These are phyloP conservation scores for Ceratotherium simum DNA, from an alignment of 2,113 vertebrate species.

Conservation along the genomic window DNA sequence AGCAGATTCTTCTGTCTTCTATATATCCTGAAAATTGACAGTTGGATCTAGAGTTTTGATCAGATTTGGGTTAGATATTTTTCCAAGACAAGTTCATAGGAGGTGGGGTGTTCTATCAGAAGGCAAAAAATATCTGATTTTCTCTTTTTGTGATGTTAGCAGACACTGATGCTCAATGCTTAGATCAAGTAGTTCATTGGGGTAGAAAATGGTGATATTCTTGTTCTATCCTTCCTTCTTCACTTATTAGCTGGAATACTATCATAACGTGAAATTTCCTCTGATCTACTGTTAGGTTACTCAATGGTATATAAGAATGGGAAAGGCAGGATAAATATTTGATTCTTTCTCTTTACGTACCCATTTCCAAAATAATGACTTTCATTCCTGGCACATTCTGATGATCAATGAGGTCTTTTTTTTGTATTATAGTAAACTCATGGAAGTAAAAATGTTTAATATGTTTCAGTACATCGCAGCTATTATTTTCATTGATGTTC, in stretches of 20 bases:
- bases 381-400: neutral
- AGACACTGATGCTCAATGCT: neutral
- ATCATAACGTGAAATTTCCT: neutral
- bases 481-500: slow-evolving; percentile 4
- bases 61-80: neutral
- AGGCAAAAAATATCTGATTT: neutral
- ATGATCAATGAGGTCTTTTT: neutral
- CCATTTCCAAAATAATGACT: neutral
- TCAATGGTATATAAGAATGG: neutral
- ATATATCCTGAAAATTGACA: neutral
- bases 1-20: neutral
- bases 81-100: neutral
- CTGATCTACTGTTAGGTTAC: neutral
- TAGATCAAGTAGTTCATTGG: neutral
- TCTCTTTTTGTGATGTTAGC: neutral
- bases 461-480: neutral
- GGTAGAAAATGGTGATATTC: neutral
- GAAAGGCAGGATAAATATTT: neutral
- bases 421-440: neutral
- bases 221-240: neutral
- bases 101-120: neutral
- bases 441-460: neutral
- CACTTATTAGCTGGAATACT: neutral
- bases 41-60: neutral
- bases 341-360: neutral